Evolutionary conservation across 2,113 vertebrate species (phyloP).

Genomic region (Catharus bicknelli): DNA sequence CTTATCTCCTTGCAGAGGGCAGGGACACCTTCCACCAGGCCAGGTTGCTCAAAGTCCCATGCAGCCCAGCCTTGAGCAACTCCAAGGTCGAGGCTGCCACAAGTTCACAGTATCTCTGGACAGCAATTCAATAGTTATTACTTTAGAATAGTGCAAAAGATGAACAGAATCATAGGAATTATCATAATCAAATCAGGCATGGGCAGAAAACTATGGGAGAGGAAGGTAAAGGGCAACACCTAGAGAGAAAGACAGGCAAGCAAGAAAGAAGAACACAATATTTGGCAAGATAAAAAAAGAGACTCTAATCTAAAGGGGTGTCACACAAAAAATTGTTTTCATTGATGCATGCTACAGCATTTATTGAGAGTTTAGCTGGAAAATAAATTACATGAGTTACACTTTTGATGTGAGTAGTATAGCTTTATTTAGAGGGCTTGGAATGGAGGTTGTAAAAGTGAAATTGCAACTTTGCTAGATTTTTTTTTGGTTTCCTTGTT

Average conservation of each 20-base stretch:
- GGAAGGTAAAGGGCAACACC: background rate
- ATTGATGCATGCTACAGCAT: background rate
- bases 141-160: background rate
- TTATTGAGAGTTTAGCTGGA: background rate
- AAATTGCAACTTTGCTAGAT: background rate
- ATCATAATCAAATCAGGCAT: background rate
- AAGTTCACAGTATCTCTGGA: background rate
- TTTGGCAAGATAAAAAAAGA: background rate
- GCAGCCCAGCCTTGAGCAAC: background rate
- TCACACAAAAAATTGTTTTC: background rate
- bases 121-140: background rate
- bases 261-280: fast-evolving
- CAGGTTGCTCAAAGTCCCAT: background rate
- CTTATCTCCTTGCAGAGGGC: background rate
- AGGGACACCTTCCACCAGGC: background rate
- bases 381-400: background rate
- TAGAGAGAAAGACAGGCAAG: background rate
- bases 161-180: background rate
- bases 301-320: background rate
- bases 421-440: background rate
- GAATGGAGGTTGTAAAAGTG: background rate
- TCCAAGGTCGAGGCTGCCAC: background rate
- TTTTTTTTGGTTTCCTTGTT: fast-evolving
- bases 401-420: background rate
- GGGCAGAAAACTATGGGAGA: background rate